These are phyloP conservation scores for Drosophila paulistorum DNA, from an alignment of 1,140 invertebrate genomes.

Conservation along the genomic window DNA sequence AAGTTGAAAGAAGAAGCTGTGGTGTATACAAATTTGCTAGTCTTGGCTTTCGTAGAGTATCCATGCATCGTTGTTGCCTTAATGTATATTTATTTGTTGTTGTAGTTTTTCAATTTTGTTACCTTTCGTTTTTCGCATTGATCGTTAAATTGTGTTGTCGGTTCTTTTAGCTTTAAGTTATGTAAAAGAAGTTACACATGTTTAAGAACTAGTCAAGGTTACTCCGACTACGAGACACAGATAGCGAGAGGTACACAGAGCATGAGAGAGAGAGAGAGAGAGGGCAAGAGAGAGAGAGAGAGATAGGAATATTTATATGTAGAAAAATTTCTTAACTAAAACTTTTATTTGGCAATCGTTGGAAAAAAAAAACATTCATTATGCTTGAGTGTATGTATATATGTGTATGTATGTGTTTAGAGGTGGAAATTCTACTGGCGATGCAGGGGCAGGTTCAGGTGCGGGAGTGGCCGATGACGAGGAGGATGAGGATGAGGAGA, in stretches of 20 bases:
- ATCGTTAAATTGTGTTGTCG: conserved; percentile 44
- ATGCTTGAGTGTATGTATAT: conserved; percentile 27
- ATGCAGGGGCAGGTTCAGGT: background rate
- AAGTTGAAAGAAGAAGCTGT: no score
- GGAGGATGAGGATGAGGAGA: background rate
- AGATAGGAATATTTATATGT: background rate
- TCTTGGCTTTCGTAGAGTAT: background rate
- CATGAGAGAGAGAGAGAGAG: background rate
- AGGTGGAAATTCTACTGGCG: background rate
- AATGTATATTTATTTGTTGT: no score
- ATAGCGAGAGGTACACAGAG: background rate
- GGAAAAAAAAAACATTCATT: conserved; percentile 57
- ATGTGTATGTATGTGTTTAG: conserved; percentile 33
- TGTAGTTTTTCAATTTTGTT: conserved; percentile 14
- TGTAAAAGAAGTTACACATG: conserved; percentile 43
- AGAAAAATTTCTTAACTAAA: conserved; percentile 41
- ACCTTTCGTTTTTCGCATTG: conserved; percentile 26
- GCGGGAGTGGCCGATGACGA: background rate
- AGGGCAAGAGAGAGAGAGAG: background rate
- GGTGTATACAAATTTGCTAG: no score
- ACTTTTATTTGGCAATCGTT: conserved; percentile 68
- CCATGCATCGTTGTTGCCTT: background rate
- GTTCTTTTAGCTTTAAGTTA: conserved; percentile 19
- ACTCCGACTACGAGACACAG: background rate
- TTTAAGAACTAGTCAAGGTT: conserved; percentile 61